Base-by-base conservation (phyloP, 2,888 invertebrate genomes). In the Bembecia ichneumoniformis region DNA sequence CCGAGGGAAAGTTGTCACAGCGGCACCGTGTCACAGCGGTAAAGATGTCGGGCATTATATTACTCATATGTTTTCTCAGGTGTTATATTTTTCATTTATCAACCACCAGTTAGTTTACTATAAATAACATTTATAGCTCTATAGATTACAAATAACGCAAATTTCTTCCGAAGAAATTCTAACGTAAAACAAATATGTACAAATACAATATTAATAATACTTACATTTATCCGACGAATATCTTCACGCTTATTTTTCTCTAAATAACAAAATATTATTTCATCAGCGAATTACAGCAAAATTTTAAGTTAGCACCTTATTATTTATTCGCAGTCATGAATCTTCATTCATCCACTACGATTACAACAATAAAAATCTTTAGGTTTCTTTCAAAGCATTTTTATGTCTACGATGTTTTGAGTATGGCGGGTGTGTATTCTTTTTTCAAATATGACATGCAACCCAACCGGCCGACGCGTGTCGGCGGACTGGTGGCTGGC, bases 401-500 rank as follows among this genome's bases (percentile, higher is more conserved):
- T 40, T 13, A 40, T n/a, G n/a, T 40, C 13, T n/a, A 13, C 40
- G 40, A 40, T 40, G 13, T 40, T 40, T 40, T 40, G 14, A 13
- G 2, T 10, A 1, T 3, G 40, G 40, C 13, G 13, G 40, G 40
- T 13, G 14, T 28, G 7, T 7, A 28, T 28, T 28, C 28, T 28
- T 28, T 13, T 40, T 40, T 40, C n/a, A 40, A 40, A 40, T 40
- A 10, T 5, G 13, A 40, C 43, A 49, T 45, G 52, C 63, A 57
- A 59, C 61, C 52, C 58, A 55, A 53, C 58, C 53, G 54, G 50
- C 58, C 57, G 57, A 58, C 60, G 61, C 56, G 55, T 58, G 59
- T 56, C 60, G 60, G 56, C 58, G 54, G 57, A 83, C 82, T 82
- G 79, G 69, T 82, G 79, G 28, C 72, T 60, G 59, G 62, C 60